Evolutionary conservation across 2,797 vertebrate species (phyloP), one percentile per base, ranked within the genome.

Genomic region (Acropternis orthonyx): DNA sequence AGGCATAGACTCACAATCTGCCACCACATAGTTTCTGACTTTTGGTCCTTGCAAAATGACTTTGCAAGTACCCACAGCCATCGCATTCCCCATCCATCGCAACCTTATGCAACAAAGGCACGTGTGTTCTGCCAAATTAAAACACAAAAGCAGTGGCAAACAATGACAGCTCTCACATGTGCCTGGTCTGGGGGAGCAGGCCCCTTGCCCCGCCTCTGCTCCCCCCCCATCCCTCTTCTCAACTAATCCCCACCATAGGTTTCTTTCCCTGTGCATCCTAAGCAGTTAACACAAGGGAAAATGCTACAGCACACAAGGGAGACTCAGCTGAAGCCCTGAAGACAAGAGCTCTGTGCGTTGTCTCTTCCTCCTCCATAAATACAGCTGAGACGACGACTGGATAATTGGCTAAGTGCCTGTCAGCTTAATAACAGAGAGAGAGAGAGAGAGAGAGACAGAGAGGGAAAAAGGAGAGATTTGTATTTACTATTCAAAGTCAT

Each of bases 341-440:
- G 93, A 97, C 95, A 94, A 86, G 88, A 95, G 82, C 86, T 88
- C 74, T 77, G 76, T 54, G 49, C 74, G 12, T 87, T 95, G 77
- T 43, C 88, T 90, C 85, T 94, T 97, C 93, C 89, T 95, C 95
- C 80, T 95, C 92, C 69, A 86, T 97, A 95, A 97, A 96, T 94
- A 96, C 87, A 85, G 92, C 92, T 95, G 96, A 96, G 73, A 95
- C 62, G 43, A 95, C 23, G 79, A 97, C 63, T 89, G 97, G 90
- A 84, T 95, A 97, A 97, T 94, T 97, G 96, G 96, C 92, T 93
- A 97, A 95, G 92, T 96, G 95, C 87, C 93, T 96, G 94, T 96
- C 92, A 96, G 95, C 85, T 92, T 95, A 96, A 97, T 92, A 97
- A 87, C 71, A 85, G 81, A 96, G 68, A 93, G 74, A 75, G 85